Conservation (phyloP, 2,113 vertebrate genomes). For the Pterophyllum scalare region DNA sequence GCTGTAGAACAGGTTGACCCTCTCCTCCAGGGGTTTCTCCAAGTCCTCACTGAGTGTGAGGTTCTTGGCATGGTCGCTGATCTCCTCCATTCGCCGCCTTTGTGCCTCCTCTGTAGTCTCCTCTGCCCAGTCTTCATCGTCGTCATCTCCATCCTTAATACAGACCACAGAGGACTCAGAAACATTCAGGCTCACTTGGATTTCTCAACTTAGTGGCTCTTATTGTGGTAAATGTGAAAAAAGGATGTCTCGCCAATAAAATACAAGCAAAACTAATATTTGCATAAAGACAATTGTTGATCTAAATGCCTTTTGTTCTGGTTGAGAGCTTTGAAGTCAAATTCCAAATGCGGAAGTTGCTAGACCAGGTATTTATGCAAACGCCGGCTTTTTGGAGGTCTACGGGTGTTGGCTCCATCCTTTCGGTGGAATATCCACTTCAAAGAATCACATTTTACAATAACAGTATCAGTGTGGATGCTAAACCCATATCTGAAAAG, state of each 20-base stretch:
- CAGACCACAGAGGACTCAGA: not conserved
- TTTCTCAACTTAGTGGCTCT: not conserved
- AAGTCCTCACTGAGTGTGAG: slow-evolving; percentile 95
- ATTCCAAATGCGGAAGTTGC: not conserved
- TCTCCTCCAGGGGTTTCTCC: slow-evolving; percentile 92
- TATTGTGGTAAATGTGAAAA: fast-evolving
- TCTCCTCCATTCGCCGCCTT: slow-evolving; percentile 95
- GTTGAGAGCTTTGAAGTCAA: not conserved
- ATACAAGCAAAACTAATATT: fast-evolving
- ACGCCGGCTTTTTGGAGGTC: not conserved
- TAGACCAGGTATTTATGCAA: not conserved
- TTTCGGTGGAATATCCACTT: not conserved
- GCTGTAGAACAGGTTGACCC: slow-evolving; percentile 95
- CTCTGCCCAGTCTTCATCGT: slow-evolving; percentile 98
- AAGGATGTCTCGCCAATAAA: not conserved
- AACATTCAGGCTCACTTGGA: not conserved
- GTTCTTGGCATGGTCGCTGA: slow-evolving; percentile 95
- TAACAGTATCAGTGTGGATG: not conserved
- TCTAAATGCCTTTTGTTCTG: not conserved
- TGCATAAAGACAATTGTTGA: not conserved
- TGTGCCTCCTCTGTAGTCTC: slow-evolving; percentile 98
- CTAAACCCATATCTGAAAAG: not conserved
- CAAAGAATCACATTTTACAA: not conserved
- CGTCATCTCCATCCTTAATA: slow-evolving; percentile 87
- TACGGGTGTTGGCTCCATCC: not conserved